Percentiles rank a stretch among this genome's conserved stretches.
These are phyloP conservation scores for Cheilosia grossa DNA, from an alignment of 2,888 invertebrate genomes.

Conservation along the genomic window DNA sequence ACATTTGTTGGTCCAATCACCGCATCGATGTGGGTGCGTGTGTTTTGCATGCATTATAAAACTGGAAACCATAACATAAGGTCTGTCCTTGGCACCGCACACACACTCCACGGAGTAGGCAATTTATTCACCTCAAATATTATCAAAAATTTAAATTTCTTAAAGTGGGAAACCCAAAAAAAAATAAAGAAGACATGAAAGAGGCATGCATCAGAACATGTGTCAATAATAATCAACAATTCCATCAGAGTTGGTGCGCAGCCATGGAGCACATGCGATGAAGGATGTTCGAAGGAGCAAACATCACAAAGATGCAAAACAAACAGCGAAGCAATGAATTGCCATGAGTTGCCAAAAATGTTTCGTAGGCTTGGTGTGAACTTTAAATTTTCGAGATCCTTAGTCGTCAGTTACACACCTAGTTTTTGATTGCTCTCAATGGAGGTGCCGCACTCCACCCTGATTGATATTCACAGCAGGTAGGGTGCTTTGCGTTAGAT, in stretches of 20 bases:
- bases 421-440: slow-evolving; percentile 33
- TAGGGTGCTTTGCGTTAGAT: slow-evolving; percentile 69
- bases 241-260: slow-evolving; percentile 44
- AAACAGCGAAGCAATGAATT: slow-evolving; percentile 9
- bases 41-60: slow-evolving; percentile 8
- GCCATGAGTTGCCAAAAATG: slow-evolving; percentile 26
- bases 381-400: slow-evolving; percentile 57
- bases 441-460: slow-evolving; percentile 17
- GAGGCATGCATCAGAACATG: slow-evolving; percentile 60
- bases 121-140: slow-evolving; percentile 54
- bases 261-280: slow-evolving; percentile 26
- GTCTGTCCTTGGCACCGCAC: neutral
- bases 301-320: slow-evolving; percentile 67
- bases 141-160: slow-evolving; percentile 60
- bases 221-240: slow-evolving; percentile 74
- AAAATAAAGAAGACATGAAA: slow-evolving; percentile 3
- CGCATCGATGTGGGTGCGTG: neutral
- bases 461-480: slow-evolving; percentile 70
- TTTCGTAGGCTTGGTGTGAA: slow-evolving; percentile 33
- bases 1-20: slow-evolving; percentile 10
- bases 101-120: neutral
- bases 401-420: slow-evolving; percentile 42
- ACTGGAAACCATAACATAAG: neutral
- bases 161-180: slow-evolving; percentile 29
- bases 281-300: slow-evolving; percentile 58